Evolutionary conservation across 2,888 invertebrate species (phyloP).

Genomic region (Halictus quadricinctus): DNA sequence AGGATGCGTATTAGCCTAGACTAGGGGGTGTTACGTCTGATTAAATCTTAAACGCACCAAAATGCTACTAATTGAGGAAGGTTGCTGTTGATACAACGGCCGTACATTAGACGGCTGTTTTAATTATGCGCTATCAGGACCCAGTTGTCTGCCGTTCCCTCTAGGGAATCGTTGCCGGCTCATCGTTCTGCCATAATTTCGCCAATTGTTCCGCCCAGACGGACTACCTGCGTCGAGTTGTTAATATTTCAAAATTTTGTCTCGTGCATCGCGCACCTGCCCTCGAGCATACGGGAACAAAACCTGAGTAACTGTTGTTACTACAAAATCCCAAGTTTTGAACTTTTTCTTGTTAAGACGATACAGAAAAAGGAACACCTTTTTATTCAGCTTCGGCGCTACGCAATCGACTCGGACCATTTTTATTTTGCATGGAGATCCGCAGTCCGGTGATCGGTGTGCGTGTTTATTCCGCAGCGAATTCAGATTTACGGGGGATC

Average conservation of each 20-base stretch:
- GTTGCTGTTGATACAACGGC: conserved; percentile 6
- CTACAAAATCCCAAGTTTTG: no score
- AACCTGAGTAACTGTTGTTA: no score
- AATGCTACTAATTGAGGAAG: conserved; percentile 27
- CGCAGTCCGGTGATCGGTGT: not conserved
- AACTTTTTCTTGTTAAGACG: no score
- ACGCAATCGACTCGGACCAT: not conserved
- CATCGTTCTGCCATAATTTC: not conserved
- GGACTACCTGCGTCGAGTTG: not conserved
- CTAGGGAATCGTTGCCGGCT: not conserved
- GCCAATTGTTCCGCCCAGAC: not conserved
- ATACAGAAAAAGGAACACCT: no score
- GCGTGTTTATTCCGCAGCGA: not conserved
- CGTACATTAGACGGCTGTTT: not conserved
- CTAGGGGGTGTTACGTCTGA: conserved; percentile 10
- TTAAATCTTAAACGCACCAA: conserved; percentile 33
- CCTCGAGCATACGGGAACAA: no score
- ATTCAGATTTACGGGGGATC: not conserved
- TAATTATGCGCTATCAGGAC: not conserved
- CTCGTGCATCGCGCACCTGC: no score
- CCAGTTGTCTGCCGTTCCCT: not conserved
- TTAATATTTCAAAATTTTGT: not conserved
- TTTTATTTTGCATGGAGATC: not conserved
- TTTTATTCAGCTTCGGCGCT: no score
- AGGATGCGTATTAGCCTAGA: conserved; percentile 21